These are phyloP conservation scores for Sarcophaga caerulescens DNA, from an alignment of 2,888 invertebrate genomes.

Conservation along the genomic window DNA sequence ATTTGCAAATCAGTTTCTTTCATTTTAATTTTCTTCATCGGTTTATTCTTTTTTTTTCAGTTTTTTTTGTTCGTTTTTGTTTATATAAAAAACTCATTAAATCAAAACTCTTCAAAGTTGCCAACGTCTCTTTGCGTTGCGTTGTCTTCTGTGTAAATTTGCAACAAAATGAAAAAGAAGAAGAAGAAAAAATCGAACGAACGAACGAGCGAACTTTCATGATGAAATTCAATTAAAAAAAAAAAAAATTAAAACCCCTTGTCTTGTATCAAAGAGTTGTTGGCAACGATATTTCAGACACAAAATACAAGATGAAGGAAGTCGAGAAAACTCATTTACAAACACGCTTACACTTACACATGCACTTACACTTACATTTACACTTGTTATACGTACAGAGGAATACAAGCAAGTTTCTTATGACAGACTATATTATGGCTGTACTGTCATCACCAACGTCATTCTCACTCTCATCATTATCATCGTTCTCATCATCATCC, in stretches of 20 bases:
- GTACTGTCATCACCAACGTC: slow-evolving; percentile 54
- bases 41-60: not conserved
- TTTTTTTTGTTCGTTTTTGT: slow-evolving; percentile 24
- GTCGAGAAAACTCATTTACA: no score
- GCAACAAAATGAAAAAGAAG: slow-evolving; percentile 30
- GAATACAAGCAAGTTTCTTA: slow-evolving; percentile 27
- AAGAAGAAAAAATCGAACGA: slow-evolving; percentile 26
- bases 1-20: slow-evolving; percentile 54
- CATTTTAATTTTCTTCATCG: not conserved
- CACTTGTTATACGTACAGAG: no score
- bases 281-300: slow-evolving; percentile 59
- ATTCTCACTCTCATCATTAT: not conserved
- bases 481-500: slow-evolving; percentile 30
- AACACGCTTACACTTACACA: no score
- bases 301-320: slow-evolving; percentile 13
- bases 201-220: slow-evolving; percentile 55
- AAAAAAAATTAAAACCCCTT: slow-evolving; percentile 42
- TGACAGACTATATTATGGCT: slow-evolving; percentile 54
- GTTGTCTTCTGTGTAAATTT: slow-evolving; percentile 12
- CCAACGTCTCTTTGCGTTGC: slow-evolving; percentile 26
- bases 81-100: slow-evolving; percentile 66
- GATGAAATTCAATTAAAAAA: slow-evolving; percentile 67
- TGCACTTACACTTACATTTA: no score
- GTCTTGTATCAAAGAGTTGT: slow-evolving; percentile 68
- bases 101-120: slow-evolving; percentile 68